phyloP scores from a whole-genome alignment of 2,797 vertebrate species.

The Scolopax rusticola region DNA sequence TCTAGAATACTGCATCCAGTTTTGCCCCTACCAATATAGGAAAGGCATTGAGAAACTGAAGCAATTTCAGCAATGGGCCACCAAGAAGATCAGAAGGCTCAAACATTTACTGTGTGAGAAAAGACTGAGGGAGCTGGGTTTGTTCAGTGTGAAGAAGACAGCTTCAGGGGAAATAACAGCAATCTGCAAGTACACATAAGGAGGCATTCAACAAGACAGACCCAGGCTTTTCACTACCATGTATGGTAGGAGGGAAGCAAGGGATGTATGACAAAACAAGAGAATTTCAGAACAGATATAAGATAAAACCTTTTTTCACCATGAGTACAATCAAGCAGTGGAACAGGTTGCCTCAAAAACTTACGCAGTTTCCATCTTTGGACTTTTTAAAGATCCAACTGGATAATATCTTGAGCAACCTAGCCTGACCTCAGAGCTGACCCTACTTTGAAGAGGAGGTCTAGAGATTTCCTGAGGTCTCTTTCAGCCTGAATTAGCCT shows the following conservation, averaged over 20 bases:
- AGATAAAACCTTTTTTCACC: background rate
- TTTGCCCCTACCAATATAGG: background rate
- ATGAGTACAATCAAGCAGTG: background rate
- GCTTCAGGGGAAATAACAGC: background rate
- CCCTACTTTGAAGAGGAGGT: background rate
- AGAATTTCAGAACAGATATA: background rate
- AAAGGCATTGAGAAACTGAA: background rate
- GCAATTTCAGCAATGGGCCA: background rate
- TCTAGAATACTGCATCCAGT: background rate
- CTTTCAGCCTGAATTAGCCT: background rate
- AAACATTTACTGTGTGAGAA: background rate
- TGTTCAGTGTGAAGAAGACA: background rate
- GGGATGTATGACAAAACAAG: background rate
- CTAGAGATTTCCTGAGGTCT: background rate
- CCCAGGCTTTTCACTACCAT: background rate
- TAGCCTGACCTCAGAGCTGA: background rate
- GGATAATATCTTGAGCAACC: background rate
- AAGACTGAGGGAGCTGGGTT: background rate
- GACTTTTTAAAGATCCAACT: background rate
- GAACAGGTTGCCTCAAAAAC: background rate
- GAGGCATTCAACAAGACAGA: background rate
- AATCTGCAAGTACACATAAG: background rate
- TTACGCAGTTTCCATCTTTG: background rate
- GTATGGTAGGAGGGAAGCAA: background rate
- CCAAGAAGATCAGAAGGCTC: background rate